Base-by-base conservation (phyloP, 2,797 vertebrate genomes). In the Helicolenus hilgendorfi region DNA sequence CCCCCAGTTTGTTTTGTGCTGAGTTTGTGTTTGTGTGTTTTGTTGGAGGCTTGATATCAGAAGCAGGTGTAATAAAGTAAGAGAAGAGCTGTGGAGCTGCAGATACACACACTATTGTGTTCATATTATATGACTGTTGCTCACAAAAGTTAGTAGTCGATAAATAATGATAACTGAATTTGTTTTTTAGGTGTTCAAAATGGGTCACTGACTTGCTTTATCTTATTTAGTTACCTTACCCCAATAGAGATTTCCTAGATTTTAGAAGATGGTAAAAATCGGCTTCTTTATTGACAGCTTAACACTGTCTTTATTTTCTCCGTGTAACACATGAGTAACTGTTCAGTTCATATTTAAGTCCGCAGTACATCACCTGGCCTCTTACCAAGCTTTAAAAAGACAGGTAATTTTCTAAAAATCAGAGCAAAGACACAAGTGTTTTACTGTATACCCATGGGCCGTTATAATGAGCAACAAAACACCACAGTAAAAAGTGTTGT, bases 1-100 rank as follows among this genome's bases (percentile, higher is more conserved):
- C 9, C 26, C 27, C 9, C 18, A n/a, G 78, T 84, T 88, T 87
- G 87, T 85, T 93, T 92, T 90, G 77, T 92, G 92, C 80, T 65
- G 90, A 90, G 41, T 68, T 78, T 27, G 90, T 87, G 72, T 84
- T 88, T 83, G 81, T 80, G 41, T 74, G 14, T 69, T 86, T 85
- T 88, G 64, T 85, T 75, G 26, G 72, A 78, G 38, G 13, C 36
- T 49, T 56, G 31, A 69, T 72, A 77, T 78, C 64, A 84, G 62
- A 38, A 18, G 45, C 35, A 79, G 59, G 36, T 76, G 27, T 71
- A 72, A 81, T 63, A 85, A 85, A 85, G n/a, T 27, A 35, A 38
- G 2, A 79, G 36, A 67, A 38, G 41, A 77, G 78, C 15, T 72
- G 75, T 11, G 27, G 62, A 53, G 65, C 53, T 69, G 56, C 27